Conservation (phyloP, 2,888 invertebrate species). For the Heteropelma amictum region DNA sequence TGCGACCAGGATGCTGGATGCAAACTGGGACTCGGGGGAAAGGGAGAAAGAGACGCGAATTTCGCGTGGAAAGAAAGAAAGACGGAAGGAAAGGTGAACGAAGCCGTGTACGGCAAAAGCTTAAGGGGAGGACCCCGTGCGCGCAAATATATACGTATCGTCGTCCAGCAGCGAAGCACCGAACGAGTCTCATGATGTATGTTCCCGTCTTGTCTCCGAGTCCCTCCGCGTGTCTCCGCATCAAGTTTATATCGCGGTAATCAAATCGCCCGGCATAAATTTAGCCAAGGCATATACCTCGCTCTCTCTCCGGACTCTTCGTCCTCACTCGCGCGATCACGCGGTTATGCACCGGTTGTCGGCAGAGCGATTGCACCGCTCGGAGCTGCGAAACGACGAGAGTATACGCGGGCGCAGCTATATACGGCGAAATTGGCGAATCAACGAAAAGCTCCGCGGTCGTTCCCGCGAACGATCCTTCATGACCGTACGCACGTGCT, state of each 20-base stretch:
- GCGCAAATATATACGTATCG: constrained; percentile 2
- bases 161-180: constrained; percentile 58
- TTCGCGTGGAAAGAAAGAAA: no score
- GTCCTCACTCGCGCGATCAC: constrained; percentile 46
- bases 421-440: constrained; percentile 52
- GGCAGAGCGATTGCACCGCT: constrained; percentile 33
- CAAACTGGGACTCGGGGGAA: constrained; percentile 26
- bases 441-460: constrained; percentile 42
- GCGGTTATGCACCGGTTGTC: constrained; percentile 68
- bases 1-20: constrained; percentile 28
- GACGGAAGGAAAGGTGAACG: constrained; percentile 57
- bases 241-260: constrained; percentile 77
- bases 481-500: constrained; percentile 1
- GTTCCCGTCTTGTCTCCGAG: constrained; percentile 74
- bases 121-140: constrained; percentile 52
- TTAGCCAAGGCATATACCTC: constrained; percentile 52
- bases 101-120: constrained; percentile 53
- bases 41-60: constrained; percentile 40
- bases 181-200: constrained; percentile 75
- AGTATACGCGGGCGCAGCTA: constrained; percentile 3
- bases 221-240: constrained; percentile 70
- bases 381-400: constrained; percentile 1
- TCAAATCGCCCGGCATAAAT: constrained; percentile 75
- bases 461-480: constrained; percentile 24
- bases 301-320: background rate